Percentiles rank a stretch among this genome's conserved stretches.
Conservation (phyloP, 2,888 invertebrate genomes). For the Hirudinaria manillensis region DNA sequence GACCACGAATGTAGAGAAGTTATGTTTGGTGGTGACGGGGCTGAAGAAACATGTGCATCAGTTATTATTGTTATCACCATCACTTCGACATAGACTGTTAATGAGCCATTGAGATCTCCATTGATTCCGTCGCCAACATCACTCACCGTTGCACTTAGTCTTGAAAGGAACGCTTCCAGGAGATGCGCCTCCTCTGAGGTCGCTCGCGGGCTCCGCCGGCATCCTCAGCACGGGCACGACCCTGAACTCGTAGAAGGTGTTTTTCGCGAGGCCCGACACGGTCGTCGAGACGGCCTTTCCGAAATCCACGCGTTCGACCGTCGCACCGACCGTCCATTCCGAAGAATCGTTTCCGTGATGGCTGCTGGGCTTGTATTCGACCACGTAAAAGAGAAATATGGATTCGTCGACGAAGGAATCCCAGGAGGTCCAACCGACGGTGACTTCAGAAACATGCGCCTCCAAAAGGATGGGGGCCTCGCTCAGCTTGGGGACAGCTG, state of each 20-base stretch:
- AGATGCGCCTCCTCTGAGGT: slow-evolving; percentile 17
- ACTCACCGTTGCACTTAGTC: slow-evolving; percentile 34
- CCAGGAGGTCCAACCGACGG: slow-evolving; percentile 35
- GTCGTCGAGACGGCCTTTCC: not conserved
- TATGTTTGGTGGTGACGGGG: slow-evolving; percentile 21
- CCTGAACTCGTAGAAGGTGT: slow-evolving; percentile 36
- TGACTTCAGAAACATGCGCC: slow-evolving; percentile 28
- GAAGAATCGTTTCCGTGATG: slow-evolving; percentile 20
- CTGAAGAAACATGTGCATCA: slow-evolving; percentile 9
- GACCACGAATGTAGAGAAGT: slow-evolving; percentile 13
- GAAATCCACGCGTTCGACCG: not conserved
- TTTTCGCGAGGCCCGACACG: slow-evolving; percentile 26
- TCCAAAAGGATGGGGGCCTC: slow-evolving; percentile 23
- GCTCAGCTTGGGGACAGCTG: slow-evolving; percentile 35
- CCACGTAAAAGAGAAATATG: slow-evolving; percentile 31
- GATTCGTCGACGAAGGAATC: slow-evolving; percentile 22
- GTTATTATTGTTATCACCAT: not conserved
- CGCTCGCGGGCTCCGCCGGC: not conserved
- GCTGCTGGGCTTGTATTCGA: slow-evolving; percentile 34
- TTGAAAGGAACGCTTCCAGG: slow-evolving; percentile 32
- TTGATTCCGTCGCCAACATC: not conserved
- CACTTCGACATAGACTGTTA: not conserved
- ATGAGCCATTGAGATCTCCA: not conserved
- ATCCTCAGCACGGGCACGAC: slow-evolving; percentile 24
- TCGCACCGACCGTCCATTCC: slow-evolving; percentile 15